A percentile compares a stretch with the other conserved stretches of the same genome.
Evolutionary conservation across 2,888 invertebrate species (phyloP).

Genomic region (Acrobasis repandana): DNA sequence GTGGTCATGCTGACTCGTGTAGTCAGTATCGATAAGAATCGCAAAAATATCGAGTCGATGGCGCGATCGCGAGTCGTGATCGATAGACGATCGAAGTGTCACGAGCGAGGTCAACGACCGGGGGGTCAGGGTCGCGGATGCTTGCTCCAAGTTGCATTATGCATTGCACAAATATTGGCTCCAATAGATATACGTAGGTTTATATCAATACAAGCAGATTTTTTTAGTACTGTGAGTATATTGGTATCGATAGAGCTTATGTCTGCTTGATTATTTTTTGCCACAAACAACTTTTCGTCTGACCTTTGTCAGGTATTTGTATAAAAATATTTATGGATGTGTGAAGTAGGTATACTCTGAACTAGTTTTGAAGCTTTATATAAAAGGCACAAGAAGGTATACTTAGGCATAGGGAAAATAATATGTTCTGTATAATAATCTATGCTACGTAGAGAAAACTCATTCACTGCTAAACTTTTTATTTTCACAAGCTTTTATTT

Average conservation of each 20-base stretch:
- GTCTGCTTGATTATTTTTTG: neutral
- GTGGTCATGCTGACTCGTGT: constrained; percentile 63
- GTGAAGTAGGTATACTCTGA: no score
- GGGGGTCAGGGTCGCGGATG: constrained; percentile 76
- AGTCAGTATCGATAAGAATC: constrained; percentile 65
- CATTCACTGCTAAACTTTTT: no score
- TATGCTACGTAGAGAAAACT: no score
- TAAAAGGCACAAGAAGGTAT: no score
- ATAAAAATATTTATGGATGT: no score
- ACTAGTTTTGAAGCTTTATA: no score
- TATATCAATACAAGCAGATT: neutral
- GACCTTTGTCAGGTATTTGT: no score
- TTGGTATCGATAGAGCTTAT: neutral
- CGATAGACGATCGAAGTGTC: constrained; percentile 82
- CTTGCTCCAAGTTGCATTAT: constrained; percentile 63
- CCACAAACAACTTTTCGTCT: neutral
- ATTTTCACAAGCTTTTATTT: no score
- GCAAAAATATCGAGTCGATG: constrained; percentile 72
- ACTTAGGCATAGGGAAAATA: no score
- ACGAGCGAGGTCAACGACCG: constrained; percentile 75
- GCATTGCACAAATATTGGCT: constrained; percentile 65
- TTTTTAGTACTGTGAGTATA: neutral
- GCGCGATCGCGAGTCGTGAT: constrained; percentile 75
- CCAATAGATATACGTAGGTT: neutral
- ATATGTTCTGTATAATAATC: no score